Percentiles rank a stretch among this genome's conserved stretches.
These are phyloP conservation scores for Percina caprodes DNA, from an alignment of 2,113 vertebrate genomes.

Conservation along the genomic window DNA sequence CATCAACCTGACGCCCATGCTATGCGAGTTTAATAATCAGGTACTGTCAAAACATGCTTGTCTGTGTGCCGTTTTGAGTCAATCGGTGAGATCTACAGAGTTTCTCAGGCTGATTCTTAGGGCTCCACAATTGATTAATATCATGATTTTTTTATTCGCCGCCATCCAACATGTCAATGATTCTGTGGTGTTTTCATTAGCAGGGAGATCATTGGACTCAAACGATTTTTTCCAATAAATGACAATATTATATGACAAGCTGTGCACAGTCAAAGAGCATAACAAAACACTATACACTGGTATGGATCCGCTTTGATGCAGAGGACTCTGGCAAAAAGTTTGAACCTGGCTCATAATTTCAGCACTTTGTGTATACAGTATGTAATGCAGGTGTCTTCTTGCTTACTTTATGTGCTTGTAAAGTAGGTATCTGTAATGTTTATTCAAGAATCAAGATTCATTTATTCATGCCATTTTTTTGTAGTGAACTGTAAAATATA, in stretches of 20 bases:
- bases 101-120: background rate
- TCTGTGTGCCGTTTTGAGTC: constrained; percentile 19
- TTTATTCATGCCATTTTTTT: background rate
- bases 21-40: background rate
- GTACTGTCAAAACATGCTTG: background rate
- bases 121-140: background rate
- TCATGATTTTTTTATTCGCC: background rate
- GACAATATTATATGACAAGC: constrained; percentile 6
- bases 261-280: background rate
- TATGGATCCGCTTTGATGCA: background rate
- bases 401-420: background rate
- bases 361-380: background rate
- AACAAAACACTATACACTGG: background rate
- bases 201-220: background rate
- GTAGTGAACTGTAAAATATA: background rate
- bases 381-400: background rate
- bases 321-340: background rate
- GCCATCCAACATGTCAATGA: constrained; percentile 1
- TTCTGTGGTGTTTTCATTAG: constrained; percentile 7
- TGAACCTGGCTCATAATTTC: background rate
- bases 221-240: constrained; percentile 1
- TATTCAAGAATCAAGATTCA: background rate
- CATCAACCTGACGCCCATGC: too few relatives aligned
- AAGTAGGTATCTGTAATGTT: background rate
- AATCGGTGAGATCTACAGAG: constrained; percentile 15